These are phyloP conservation scores for Aleiodes leptofemur DNA, from an alignment of 2,888 invertebrate species.

Conservation along the genomic window DNA sequence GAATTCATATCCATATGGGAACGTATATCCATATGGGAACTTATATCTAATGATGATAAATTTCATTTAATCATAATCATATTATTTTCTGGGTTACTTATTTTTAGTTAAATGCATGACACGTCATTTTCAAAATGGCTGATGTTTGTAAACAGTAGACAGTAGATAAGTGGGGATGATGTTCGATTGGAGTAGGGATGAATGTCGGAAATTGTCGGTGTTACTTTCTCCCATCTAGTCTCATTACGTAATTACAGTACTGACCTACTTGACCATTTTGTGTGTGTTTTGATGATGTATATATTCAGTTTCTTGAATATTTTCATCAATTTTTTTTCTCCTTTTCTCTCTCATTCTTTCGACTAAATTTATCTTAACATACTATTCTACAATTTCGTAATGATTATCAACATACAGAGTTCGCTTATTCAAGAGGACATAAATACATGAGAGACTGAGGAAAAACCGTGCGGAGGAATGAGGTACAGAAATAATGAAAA, in stretches of 20 bases:
- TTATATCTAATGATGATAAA: not conserved
- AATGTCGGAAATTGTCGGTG: slow-evolving; percentile 53
- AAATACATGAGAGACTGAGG: slow-evolving; percentile 14
- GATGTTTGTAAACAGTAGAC: slow-evolving; percentile 72
- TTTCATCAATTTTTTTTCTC: not conserved
- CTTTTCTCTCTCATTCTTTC: no score
- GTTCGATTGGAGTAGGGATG: slow-evolving; percentile 47
- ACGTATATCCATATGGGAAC: no score
- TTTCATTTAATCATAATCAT: slow-evolving; percentile 7
- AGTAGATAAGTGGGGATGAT: slow-evolving; percentile 37
- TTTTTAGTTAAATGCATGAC: slow-evolving; percentile 5
- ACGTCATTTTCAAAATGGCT: slow-evolving; percentile 58
- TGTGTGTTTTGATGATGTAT: slow-evolving; percentile 50
- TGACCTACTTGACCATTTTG: slow-evolving; percentile 69
- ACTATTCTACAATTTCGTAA: not conserved
- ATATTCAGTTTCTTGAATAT: not conserved
- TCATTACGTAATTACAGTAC: slow-evolving; percentile 68
- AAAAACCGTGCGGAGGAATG: no score
- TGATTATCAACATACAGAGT: not conserved
- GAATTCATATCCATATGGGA: no score
- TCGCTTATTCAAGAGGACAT: not conserved
- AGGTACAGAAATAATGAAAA: slow-evolving; percentile 7
- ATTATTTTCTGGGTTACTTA: slow-evolving; percentile 20
- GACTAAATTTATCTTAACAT: no score
- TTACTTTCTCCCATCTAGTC: slow-evolving; percentile 70